Base-by-base conservation (phyloP, 2,113 vertebrate genomes). In the Eolophus roseicapilla region DNA sequence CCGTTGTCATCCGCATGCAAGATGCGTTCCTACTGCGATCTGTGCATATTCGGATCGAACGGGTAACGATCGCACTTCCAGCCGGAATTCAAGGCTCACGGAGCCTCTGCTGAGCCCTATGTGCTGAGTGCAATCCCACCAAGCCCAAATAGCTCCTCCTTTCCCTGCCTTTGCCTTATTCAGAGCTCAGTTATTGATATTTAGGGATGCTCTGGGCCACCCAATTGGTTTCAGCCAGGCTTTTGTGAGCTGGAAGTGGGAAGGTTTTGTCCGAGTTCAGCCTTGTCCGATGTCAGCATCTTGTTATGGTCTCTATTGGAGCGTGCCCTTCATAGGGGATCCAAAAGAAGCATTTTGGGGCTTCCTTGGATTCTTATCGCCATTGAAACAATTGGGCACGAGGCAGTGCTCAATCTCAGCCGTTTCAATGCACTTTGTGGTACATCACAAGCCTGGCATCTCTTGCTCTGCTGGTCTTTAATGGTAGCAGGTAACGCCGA, bases 251-350 rank as follows among this genome's bases (percentile, higher is more conserved):
- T 7, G 3, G 53, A 85, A 63, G 16, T 2, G 29, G 24, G 18
- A 39, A 13, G n/a, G 39, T 39, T 39, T 39, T 39, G 39, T 39
- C 39, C 39, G 39, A 39, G 39, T 11, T 39, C 39, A 39, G 11
- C 39, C 39, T 39, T 39, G 11, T 11, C 39, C 39, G 39, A 39
- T 13, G 39, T 39, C 39, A 39, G 39, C 39, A 39, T 11, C 39
- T 39, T 39, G 39, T 39, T 39, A 2, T 17, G 17, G 37, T 11
- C 43, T 6, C 7, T 8, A 29, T 12, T 21, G 19, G 19, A 57
- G 35, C 5, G 2, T 10, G 4, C 5, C 3, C 24, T 55, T 49
- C 37, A 1, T 4, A 3, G 1, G 10, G 7, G 6, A 8, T 7
- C 23, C 2, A 20, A 28, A 28, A 20, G 31, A 17, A 35, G 6